Base-by-base conservation (phyloP, 2,797 vertebrate genomes). In the Vireo griseus region DNA sequence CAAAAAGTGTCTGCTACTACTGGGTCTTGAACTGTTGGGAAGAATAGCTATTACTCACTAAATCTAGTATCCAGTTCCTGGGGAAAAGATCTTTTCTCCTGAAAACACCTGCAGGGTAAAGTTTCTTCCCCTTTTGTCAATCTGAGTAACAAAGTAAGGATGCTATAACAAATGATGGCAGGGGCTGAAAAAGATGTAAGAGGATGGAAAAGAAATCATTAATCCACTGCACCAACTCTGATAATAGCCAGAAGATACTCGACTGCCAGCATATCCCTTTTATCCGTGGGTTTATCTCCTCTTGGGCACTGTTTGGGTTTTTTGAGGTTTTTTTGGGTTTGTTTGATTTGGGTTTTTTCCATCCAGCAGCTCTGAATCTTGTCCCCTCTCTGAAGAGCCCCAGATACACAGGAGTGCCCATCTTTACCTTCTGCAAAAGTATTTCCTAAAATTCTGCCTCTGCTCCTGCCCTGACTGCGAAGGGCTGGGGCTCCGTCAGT, bases 101-200 rank as follows among this genome's bases (percentile, higher is more conserved):
- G 82, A 73, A 97, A 94, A 92, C 76, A 73, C 76, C 89, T 92
- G 79, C 77, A 90, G 80, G 80, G 40, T 88, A 48, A 95, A 95
- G 85, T 92, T 95, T 92, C 91, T 94, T 94, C 67, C 74, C 28
- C 68, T 86, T 86, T 76, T 91, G 73, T 90, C 91, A 81, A 25
- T 50, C 55, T 65, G 55, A 94, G 76, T 77, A 91, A 72, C 62
- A 83, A 72, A 86, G 61, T 78, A 92, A 94, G 55, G 59, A 79
- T 84, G 45, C 26, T 75, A 2, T 61, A 91, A 94, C 73, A 94
- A 94, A 85, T 74, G 48, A 57, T 93, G 87, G 26, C 85, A 93
- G 58, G 26, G 22, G 28, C 69, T 96, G 83, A 84, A 61, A 86
- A 88, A 94, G 90, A 90, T 85, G 89, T 95, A 65, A 76, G 71